Percentiles rank a stretch among this genome's conserved stretches.
phyloP scores from a whole-genome alignment of 2,113 vertebrate genomes.

The Corythornis madagascariensis region DNA sequence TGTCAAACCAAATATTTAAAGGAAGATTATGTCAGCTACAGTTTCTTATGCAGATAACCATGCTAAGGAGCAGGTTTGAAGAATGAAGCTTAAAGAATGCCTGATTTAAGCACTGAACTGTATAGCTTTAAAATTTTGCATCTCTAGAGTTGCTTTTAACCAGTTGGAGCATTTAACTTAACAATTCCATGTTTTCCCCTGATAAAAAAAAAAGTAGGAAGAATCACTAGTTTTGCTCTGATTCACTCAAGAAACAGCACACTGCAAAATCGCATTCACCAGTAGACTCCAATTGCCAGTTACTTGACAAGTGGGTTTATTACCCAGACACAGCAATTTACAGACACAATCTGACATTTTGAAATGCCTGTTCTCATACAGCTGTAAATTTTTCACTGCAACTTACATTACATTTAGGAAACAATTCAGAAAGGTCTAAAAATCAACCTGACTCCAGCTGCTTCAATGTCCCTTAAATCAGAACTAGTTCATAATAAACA shows the following conservation, averaged over 20 bases:
- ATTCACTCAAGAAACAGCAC: neutral
- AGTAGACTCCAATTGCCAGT: neutral
- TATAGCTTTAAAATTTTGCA: neutral
- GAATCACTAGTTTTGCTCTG: neutral
- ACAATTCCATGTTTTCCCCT: neutral
- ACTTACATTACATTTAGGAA: slow-evolving; percentile 42
- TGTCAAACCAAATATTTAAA: neutral
- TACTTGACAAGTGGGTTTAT: slow-evolving; percentile 45
- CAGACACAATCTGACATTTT: slow-evolving; percentile 32
- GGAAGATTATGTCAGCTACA: neutral
- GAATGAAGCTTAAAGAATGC: neutral
- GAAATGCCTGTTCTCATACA: slow-evolving; percentile 37
- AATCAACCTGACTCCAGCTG: slow-evolving; percentile 50
- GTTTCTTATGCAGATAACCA: neutral
- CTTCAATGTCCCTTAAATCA: slow-evolving; percentile 51
- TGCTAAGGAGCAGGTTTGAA: neutral
- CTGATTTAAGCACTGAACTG: neutral
- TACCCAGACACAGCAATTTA: slow-evolving; percentile 30
- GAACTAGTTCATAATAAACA: slow-evolving; percentile 23
- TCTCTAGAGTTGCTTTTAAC: neutral
- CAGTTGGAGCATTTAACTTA: neutral
- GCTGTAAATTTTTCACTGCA: slow-evolving; percentile 51
- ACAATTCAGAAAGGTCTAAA: slow-evolving; percentile 59
- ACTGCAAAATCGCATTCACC: slow-evolving; percentile 30
- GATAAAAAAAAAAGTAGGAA: neutral